phyloP scores from a whole-genome alignment of 2,797 vertebrate genomes.

The Picus viridis region DNA sequence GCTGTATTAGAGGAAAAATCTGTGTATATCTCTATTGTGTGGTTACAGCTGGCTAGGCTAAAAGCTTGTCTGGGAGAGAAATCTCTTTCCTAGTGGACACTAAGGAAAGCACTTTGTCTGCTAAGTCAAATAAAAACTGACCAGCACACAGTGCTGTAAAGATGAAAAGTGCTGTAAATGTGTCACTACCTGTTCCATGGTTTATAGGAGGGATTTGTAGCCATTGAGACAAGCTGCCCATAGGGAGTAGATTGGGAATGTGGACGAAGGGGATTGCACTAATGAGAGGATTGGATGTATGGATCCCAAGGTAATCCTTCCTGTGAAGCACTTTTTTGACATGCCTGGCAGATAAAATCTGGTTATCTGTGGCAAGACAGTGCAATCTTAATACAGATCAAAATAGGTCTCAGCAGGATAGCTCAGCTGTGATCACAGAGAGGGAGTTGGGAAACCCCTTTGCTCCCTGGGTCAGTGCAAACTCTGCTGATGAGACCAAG shows the following conservation, averaged over 20 bases:
- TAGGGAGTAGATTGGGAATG: neutral
- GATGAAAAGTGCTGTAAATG: slow-evolving; percentile 58
- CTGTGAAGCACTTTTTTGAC: neutral
- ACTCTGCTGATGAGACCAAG: neutral
- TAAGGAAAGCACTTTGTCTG: slow-evolving; percentile 38
- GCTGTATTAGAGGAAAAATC: neutral
- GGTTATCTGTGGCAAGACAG: neutral
- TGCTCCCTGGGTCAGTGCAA: fast-evolving
- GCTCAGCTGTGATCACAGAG: neutral
- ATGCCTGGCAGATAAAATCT: neutral
- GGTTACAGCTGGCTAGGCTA: neutral
- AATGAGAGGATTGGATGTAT: neutral
- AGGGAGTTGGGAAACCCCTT: neutral
- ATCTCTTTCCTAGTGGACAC: neutral
- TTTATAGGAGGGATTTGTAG: slow-evolving; percentile 51
- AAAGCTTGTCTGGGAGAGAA: slow-evolving; percentile 12
- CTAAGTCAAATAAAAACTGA: slow-evolving; percentile 42
- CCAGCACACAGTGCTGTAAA: neutral
- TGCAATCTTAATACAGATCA: neutral
- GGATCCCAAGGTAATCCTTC: neutral
- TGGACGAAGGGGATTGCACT: neutral
- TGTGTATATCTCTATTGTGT: neutral
- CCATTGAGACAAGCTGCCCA: neutral
- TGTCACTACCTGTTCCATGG: slow-evolving; percentile 11
- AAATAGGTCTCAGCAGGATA: neutral